Conservation (phyloP, 2,797 vertebrate species). For the Coluber constrictor region DNA sequence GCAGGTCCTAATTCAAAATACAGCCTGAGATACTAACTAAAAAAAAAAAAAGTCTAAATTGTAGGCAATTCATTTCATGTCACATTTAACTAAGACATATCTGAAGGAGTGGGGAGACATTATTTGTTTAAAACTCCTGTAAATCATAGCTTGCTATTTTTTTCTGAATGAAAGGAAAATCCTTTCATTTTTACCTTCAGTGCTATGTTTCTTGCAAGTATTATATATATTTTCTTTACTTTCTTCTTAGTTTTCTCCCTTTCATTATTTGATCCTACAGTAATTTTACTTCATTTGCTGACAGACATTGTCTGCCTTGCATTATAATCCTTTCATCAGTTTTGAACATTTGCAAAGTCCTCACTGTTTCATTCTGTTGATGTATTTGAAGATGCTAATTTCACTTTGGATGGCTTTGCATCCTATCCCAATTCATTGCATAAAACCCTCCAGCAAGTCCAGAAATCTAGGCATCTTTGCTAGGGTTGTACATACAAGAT, state of each 20-base stretch:
- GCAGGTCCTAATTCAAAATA: background rate
- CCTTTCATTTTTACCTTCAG: slow-evolving; percentile 8
- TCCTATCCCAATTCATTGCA: slow-evolving; percentile 42
- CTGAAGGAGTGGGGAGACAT: background rate
- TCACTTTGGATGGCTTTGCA: accelerated
- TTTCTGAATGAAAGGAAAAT: background rate
- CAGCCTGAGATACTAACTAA: background rate
- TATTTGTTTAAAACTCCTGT: background rate
- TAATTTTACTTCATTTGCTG: slow-evolving; percentile 14
- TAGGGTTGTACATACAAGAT: background rate
- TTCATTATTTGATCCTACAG: background rate
- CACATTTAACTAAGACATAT: background rate
- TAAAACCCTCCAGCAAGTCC: slow-evolving; percentile 14
- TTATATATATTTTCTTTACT: slow-evolving; percentile 4
- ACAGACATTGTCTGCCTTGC: slow-evolving; percentile 17
- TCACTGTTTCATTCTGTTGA: slow-evolving; percentile 27
- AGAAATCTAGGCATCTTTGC: background rate
- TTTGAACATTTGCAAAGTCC: slow-evolving; percentile 38
- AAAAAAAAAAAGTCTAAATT: background rate
- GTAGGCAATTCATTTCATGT: background rate
- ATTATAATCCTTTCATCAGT: slow-evolving; percentile 41
- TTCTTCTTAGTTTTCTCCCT: slow-evolving; percentile 20
- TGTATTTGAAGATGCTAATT: slow-evolving; percentile 16
- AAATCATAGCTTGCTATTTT: background rate
- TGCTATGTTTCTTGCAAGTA: background rate